A percentile compares a stretch with the other conserved stretches of the same genome.
phyloP scores from a whole-genome alignment of 2,888 invertebrate genomes.

The Drosophila macrospina region DNA sequence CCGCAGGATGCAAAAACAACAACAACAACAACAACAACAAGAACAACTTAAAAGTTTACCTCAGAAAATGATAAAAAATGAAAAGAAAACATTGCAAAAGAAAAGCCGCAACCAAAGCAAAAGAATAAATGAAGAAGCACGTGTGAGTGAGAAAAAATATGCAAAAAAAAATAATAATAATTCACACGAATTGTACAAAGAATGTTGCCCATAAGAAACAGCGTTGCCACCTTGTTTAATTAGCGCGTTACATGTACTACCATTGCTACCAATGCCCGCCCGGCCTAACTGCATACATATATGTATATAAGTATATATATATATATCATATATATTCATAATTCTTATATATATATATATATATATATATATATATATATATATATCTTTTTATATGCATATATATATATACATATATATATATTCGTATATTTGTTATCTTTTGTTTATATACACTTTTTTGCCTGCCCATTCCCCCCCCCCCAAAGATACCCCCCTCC shows the following conservation, averaged over 20 bases:
- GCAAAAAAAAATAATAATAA: slow-evolving; percentile 2
- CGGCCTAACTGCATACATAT: slow-evolving; percentile 66
- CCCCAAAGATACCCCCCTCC: no score
- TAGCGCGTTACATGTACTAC: slow-evolving; percentile 68
- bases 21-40: slow-evolving; percentile 18
- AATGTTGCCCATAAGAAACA: slow-evolving; percentile 30
- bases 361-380: slow-evolving; percentile 26
- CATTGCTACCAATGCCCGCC: slow-evolving; percentile 60
- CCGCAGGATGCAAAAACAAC: slow-evolving; percentile 41
- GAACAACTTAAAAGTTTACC: slow-evolving; percentile 1
- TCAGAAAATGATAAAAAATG: neutral
- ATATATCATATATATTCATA: slow-evolving; percentile 20
- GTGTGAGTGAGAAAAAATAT: slow-evolving; percentile 50
- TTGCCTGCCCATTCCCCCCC: slow-evolving; percentile 47
- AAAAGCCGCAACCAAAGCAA: slow-evolving; percentile 27
- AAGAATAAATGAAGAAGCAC: slow-evolving; percentile 22
- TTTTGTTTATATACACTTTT: slow-evolving; percentile 22
- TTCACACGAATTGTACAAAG: slow-evolving; percentile 44
- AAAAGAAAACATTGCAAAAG: slow-evolving; percentile 3
- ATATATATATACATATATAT: slow-evolving; percentile 24
- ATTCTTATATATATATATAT: slow-evolving; percentile 19
- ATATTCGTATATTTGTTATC: slow-evolving; percentile 27
- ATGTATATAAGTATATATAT: slow-evolving; percentile 6
- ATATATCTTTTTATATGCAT: slow-evolving; percentile 21
- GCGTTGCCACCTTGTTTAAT: slow-evolving; percentile 62